Evolutionary conservation across 2,113 vertebrate species (phyloP), one percentile per base, ranked within the genome.

Genomic region (Paedocypris sp.): DNA sequence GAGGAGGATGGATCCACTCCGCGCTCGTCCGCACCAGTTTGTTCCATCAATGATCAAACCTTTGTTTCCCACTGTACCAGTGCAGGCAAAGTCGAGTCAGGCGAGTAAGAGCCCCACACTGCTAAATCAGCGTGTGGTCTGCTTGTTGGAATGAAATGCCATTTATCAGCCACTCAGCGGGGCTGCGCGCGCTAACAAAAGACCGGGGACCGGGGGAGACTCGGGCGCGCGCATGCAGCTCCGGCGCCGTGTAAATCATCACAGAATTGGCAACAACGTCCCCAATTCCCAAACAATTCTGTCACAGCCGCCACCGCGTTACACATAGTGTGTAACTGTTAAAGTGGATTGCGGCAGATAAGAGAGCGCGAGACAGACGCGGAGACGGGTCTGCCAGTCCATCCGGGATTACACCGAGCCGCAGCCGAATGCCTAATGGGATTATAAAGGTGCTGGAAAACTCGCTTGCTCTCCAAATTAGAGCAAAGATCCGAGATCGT

Each of bases 351-450:
- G 46, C 28, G 12, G 38, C 57, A 58, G n/a, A 62, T 46, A 58
- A 26, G 31, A 56, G 19, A n/a, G n/a, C n/a, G n/a, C n/a, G n/a
- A 70, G 39, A 52, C 63, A 49, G 22, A 62, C 45, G 67, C 71
- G 42, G 12, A 36, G 61, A 64, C 61, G 46, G 53, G 56, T 5
- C 50, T 68, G 32, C 46, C 60, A 72, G 73, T 66, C 78, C 68
- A 73, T 76, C 42, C 12, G n/a, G 67, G 74, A 79, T 79, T 77
- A 78, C 73, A 56, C 65, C 63, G 56, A 71, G 71, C 74, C 71
- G 66, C 42, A 43, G 22, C 69, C 72, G 66, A 71, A 70, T 69
- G 75, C 66, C 62, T 77, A 77, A 75, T 78, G 66, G 75, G 78
- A 81, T 83, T 77, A 80, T 68, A 52, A 48, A 69, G 66, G 68